phyloP scores from a whole-genome alignment of 2,113 vertebrate genomes.

The Thamnophis sirtalis region DNA sequence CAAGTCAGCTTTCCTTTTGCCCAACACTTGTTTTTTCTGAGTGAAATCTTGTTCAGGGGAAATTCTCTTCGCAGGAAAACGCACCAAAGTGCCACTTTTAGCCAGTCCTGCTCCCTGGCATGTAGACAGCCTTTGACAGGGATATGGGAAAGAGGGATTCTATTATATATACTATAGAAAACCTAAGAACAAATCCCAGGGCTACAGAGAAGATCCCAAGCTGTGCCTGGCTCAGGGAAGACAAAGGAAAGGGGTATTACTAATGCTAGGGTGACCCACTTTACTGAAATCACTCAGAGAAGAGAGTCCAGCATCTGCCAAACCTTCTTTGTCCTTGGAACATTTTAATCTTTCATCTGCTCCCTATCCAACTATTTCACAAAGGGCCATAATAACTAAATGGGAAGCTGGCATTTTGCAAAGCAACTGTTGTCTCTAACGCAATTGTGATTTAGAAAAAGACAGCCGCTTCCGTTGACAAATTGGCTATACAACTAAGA shows the following conservation, averaged over 20 bases:
- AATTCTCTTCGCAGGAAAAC: background rate
- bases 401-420: background rate
- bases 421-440: background rate
- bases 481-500: conserved; percentile 4
- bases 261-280: background rate
- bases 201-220: conserved; percentile 35
- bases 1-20: conserved; percentile 36
- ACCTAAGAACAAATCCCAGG: conserved; percentile 46
- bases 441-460: background rate
- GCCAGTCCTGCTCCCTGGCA: background rate
- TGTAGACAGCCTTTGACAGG: conserved; percentile 17
- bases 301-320: background rate
- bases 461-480: background rate
- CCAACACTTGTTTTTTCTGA: fast-evolving
- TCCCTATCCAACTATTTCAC: background rate
- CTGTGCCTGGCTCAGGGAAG: fast-evolving
- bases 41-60: background rate
- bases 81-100: background rate
- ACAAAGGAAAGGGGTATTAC: fast-evolving
- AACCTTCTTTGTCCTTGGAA: background rate
- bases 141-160: fast-evolving
- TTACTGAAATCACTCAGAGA: conserved; percentile 8
- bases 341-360: background rate
- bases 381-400: background rate
- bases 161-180: conserved; percentile 28